These are phyloP conservation scores for Tapirus indicus DNA, from an alignment of 2,797 vertebrate genomes.

Conservation along the genomic window DNA sequence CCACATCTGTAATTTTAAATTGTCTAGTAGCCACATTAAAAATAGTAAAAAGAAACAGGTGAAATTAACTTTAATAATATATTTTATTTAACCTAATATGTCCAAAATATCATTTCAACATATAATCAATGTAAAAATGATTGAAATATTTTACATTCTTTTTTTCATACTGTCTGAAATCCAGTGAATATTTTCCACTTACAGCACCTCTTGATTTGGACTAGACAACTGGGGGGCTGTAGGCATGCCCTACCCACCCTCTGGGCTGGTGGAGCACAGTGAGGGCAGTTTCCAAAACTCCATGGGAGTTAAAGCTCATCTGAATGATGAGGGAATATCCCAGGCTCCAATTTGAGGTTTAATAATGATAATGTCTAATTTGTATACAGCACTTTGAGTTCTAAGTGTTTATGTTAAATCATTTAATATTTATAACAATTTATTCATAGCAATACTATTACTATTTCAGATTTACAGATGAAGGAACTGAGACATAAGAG, in stretches of 20 bases:
- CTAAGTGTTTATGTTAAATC: neutral
- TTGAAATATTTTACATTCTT: neutral
- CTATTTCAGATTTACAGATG: neutral
- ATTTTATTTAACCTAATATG: slow-evolving; percentile 11
- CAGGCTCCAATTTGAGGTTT: neutral
- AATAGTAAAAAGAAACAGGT: neutral
- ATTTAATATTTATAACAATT: neutral
- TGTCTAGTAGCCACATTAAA: neutral
- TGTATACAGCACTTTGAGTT: neutral
- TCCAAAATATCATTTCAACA: neutral
- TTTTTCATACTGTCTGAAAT: neutral
- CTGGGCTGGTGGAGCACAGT: neutral
- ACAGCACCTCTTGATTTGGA: neutral
- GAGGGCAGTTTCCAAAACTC: neutral
- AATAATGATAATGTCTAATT: neutral
- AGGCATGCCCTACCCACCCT: neutral
- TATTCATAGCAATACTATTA: neutral
- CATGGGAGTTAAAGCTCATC: neutral
- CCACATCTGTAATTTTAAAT: neutral
- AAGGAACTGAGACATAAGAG: neutral
- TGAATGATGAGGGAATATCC: neutral
- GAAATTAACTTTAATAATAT: neutral
- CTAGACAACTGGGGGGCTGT: neutral
- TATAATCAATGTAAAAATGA: neutral
- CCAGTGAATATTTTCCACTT: neutral